phyloP scores from a whole-genome alignment of 1,140 invertebrate species.

The Ridgeia piscesae region DNA sequence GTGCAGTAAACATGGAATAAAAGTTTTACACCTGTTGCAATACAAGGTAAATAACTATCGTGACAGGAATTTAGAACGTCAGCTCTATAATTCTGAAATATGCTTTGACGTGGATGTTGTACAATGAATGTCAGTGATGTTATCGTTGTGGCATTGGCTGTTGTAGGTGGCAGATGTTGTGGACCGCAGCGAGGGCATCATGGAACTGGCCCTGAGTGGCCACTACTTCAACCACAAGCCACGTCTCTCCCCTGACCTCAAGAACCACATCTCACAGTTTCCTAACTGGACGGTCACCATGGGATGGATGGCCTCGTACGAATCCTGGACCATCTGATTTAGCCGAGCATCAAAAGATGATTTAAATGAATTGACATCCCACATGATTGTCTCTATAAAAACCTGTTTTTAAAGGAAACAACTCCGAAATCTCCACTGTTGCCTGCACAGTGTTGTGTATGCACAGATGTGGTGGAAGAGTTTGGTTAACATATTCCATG shows the following conservation, averaged over 20 bases:
- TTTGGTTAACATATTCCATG: too few relatives aligned
- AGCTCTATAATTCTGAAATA: background rate
- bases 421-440: too few relatives aligned
- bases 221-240: background rate
- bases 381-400: background rate
- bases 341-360: too few relatives aligned
- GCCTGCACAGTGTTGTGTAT: too few relatives aligned
- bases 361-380: background rate
- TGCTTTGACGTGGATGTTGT: background rate
- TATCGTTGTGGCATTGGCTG: background rate
- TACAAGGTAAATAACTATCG: background rate
- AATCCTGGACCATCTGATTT: conserved; percentile 11
- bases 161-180: background rate
- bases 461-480: too few relatives aligned
- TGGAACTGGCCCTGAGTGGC: background rate
- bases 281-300: background rate
- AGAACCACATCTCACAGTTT: background rate
- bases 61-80: background rate
- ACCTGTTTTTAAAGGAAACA: too few relatives aligned
- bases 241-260: background rate
- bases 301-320: background rate
- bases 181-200: background rate
- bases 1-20: too few relatives aligned
- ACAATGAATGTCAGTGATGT: background rate
- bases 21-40: background rate